Evolutionary conservation across 1,140 invertebrate genomes (phyloP), one percentile per base, ranked within the genome.

Genomic region (Drosophila navojoa): DNA sequence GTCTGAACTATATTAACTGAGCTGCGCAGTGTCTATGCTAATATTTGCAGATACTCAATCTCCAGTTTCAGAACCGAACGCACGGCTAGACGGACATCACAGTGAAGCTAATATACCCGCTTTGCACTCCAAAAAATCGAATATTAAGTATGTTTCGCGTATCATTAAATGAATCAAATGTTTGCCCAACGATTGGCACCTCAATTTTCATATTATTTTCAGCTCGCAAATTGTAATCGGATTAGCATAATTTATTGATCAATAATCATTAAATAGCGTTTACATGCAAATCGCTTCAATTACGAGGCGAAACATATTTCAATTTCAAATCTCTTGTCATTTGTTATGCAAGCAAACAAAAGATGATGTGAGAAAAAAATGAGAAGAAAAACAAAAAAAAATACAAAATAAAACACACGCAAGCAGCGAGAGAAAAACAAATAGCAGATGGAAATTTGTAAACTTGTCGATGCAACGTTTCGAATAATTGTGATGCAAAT

Each of bases 401-500:
- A n/a, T n/a, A n/a, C n/a, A 40, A 53, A 44, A 50, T 29, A 57
- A 13, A 63, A 62, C 19, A 59, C 32, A 35, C 32, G 32, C 29
- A 69, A 38, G 16, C 19, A 6, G 42, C 5, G 45, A 49, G 45
- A 49, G 42, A 49, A 47, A 49, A 49, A 49, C 45, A 49, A 47
- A 22, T 10, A 47, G 9, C 45, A 25, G 19, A 70, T 49, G 16
- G 11, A 32, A 44, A 63, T 76, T 85, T 84, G 77, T 70, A 68
- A 85, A 84, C 79, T 52, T 45, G 35, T 22, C 61, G 62, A 62
- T 80, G 75, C 74, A 85, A 75, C 64, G 71, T 72, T 67, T 76
- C 76, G 62, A 61, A 74, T 74, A 77, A 81, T 85, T 78, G 74
- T 78, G 78, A 81, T 70, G 78, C 75, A 85, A 78, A 87, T 81